Percentiles rank a stretch among this genome's conserved stretches.
These are phyloP conservation scores for Eupithecia abbreviata DNA, from an alignment of 2,888 invertebrate genomes.

Conservation along the genomic window DNA sequence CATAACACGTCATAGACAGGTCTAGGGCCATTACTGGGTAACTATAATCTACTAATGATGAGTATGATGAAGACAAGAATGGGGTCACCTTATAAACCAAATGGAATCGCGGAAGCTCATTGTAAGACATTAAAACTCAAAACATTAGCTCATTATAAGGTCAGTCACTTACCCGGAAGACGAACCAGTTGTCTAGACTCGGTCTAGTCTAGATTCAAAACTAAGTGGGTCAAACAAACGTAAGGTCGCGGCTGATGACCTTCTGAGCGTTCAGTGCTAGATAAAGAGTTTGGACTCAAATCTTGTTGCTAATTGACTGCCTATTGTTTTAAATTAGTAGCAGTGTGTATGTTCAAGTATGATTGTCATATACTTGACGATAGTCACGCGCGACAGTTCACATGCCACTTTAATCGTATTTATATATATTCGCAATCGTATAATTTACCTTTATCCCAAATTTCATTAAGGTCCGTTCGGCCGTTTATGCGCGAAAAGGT, in stretches of 20 bases:
- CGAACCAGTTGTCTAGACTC: constrained; percentile 23
- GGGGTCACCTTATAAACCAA: neutral
- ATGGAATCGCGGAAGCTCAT: neutral
- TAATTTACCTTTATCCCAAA: too few species aligned
- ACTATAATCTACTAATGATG: neutral
- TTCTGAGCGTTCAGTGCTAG: constrained; percentile 17
- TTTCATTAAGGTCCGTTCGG: too few species aligned
- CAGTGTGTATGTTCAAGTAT: neutral
- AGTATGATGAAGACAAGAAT: neutral
- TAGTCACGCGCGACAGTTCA: neutral
- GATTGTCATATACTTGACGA: neutral
- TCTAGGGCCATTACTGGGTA: neutral
- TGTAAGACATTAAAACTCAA: neutral
- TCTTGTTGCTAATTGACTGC: neutral
- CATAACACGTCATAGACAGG: too few species aligned
- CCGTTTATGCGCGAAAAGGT: too few species aligned
- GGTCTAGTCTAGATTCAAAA: constrained; percentile 33
- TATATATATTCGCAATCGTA: too few species aligned
- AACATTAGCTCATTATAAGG: neutral
- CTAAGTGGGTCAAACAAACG: constrained; percentile 33
- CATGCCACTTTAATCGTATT: neutral
- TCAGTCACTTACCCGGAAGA: constrained; percentile 17
- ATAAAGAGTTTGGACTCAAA: neutral
- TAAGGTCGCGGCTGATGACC: constrained; percentile 22
- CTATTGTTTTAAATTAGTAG: neutral